Percentiles rank a stretch among this genome's conserved stretches.
Conservation (phyloP, 2,113 vertebrate genomes). For the Seriola quinqueradiata region DNA sequence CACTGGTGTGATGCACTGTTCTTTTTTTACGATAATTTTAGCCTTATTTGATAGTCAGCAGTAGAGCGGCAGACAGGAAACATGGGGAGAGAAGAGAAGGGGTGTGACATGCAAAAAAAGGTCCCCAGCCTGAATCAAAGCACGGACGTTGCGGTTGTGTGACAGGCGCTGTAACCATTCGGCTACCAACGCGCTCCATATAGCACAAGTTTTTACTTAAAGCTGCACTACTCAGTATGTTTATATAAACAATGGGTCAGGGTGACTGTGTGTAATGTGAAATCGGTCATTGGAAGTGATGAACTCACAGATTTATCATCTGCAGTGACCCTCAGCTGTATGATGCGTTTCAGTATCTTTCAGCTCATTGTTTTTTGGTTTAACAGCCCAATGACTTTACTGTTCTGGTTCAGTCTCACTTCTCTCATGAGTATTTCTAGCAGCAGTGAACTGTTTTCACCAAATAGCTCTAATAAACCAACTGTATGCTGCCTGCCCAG, state of each 20-base stretch:
- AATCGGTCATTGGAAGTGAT: neutral
- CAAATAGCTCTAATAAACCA: neutral
- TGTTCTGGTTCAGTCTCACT: neutral
- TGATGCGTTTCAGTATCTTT: neutral
- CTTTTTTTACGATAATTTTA: too few relatives aligned
- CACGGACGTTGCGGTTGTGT: too few relatives aligned
- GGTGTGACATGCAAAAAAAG: too few relatives aligned
- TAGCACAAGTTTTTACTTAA: neutral
- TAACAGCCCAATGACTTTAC: neutral
- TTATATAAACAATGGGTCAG: neutral
- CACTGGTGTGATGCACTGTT: neutral
- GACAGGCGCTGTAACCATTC: too few relatives aligned
- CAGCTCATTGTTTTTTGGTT: neutral
- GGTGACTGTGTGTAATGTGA: neutral
- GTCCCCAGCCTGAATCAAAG: too few relatives aligned
- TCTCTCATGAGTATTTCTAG: neutral
- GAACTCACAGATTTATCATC: neutral
- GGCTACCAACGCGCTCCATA: too few relatives aligned
- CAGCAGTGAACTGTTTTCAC: neutral
- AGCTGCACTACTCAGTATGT: neutral
- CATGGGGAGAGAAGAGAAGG: too few relatives aligned
- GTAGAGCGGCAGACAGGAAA: too few relatives aligned
- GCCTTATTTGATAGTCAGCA: too few relatives aligned
- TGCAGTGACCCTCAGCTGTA: neutral
- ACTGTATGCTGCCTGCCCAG: too few relatives aligned